Conservation (phyloP, 2,888 invertebrate genomes). For the Acanthococcus lagerstroemiae region DNA sequence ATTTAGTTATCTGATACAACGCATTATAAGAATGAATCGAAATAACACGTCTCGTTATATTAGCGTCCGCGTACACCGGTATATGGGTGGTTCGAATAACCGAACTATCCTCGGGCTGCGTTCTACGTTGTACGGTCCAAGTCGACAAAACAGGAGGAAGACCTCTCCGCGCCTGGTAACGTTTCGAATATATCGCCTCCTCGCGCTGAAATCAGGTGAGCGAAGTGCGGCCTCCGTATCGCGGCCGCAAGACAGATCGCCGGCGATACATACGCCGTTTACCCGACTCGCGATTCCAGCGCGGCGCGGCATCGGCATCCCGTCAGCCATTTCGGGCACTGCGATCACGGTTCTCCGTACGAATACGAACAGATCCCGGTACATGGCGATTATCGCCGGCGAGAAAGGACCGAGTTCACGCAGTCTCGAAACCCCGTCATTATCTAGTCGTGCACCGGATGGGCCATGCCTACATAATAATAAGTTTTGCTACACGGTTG, state of each 20-base stretch:
- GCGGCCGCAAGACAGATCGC: too few relatives aligned
- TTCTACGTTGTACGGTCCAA: too few relatives aligned
- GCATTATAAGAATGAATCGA: too few relatives aligned
- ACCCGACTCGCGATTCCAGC: too few relatives aligned
- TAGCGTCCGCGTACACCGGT: slow-evolving; percentile 5
- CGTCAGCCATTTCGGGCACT: too few relatives aligned
- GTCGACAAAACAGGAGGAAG: slow-evolving; percentile 9
- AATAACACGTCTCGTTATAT: slow-evolving; percentile 26
- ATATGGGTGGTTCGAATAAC: slow-evolving; percentile 27
- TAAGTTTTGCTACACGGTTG: slow-evolving; percentile 26
- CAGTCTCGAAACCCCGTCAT: slow-evolving; percentile 15
- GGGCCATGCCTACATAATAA: slow-evolving; percentile 29
- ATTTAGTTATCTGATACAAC: too few relatives aligned
- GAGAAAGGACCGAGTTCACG: not conserved
- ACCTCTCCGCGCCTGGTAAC: slow-evolving; percentile 7
- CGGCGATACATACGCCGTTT: too few relatives aligned
- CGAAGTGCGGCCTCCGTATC: slow-evolving; percentile 16
- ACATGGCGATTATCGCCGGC: too few relatives aligned
- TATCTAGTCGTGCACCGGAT: slow-evolving; percentile 29
- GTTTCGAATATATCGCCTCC: too few relatives aligned
- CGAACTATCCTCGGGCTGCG: slow-evolving; percentile 7
- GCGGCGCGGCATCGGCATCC: too few relatives aligned
- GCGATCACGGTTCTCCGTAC: too few relatives aligned
- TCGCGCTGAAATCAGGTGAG: slow-evolving; percentile 17
- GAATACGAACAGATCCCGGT: too few relatives aligned